phyloP scores from a whole-genome alignment of 2,797 vertebrate species.

The Notolepis coatsorum region DNA sequence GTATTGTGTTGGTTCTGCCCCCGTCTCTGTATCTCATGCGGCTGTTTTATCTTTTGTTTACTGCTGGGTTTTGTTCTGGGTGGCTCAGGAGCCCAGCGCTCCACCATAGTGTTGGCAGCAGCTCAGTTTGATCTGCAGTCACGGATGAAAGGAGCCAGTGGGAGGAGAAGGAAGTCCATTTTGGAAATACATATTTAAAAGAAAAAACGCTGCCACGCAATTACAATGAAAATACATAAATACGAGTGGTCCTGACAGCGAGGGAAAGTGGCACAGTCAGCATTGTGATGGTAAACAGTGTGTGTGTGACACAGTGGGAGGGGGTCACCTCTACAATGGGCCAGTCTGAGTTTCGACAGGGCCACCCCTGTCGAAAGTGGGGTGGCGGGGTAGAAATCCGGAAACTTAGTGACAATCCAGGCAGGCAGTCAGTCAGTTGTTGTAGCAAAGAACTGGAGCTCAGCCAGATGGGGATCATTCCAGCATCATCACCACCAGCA shows the following conservation, averaged over 20 bases:
- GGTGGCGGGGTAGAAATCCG: slow-evolving; percentile 29
- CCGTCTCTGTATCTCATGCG: slow-evolving; percentile 62
- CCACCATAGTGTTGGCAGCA: slow-evolving; percentile 66
- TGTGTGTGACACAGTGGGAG: slow-evolving; percentile 59
- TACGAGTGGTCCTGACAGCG: slow-evolving; percentile 67
- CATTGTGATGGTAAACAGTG: slow-evolving; percentile 76
- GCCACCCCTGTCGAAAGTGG: too few relatives aligned
- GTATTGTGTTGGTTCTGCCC: slow-evolving; percentile 66
- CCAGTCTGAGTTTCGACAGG: slow-evolving; percentile 38
- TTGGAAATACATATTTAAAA: slow-evolving; percentile 61
- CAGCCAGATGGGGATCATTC: slow-evolving; percentile 46
- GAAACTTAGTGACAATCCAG: slow-evolving; percentile 56
- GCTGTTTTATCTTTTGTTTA: slow-evolving; percentile 75
- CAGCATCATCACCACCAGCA: slow-evolving; percentile 28
- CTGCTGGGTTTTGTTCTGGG: slow-evolving; percentile 60
- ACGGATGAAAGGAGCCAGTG: slow-evolving; percentile 64
- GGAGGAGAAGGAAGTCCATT: slow-evolving; percentile 51
- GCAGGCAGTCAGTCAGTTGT: slow-evolving; percentile 30
- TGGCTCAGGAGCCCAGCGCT: slow-evolving; percentile 35
- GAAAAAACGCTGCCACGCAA: slow-evolving; percentile 65
- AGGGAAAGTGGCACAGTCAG: slow-evolving; percentile 67
- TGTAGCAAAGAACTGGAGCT: slow-evolving; percentile 26
- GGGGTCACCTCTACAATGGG: slow-evolving; percentile 65
- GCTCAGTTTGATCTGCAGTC: slow-evolving; percentile 71
- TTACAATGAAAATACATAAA: slow-evolving; percentile 79